phyloP scores from a whole-genome alignment of 2,797 vertebrate species.

The Anguilla pacifica region DNA sequence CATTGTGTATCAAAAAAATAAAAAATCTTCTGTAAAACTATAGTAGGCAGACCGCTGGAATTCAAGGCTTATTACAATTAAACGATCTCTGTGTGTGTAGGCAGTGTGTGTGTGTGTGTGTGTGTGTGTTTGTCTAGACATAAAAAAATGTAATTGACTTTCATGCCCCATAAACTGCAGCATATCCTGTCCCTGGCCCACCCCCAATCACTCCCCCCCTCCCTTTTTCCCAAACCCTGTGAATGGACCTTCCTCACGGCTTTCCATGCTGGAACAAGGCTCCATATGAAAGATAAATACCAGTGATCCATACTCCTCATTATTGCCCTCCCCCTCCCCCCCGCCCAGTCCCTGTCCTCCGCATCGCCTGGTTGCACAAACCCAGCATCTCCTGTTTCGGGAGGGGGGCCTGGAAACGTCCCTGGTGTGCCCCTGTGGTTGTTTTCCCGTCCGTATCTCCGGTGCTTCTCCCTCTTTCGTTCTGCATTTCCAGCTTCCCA shows the following conservation, averaged over 20 bases:
- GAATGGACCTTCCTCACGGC: neutral
- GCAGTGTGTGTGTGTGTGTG: slow-evolving; percentile 11
- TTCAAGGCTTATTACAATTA: neutral
- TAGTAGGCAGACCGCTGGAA: neutral
- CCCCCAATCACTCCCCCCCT: neutral
- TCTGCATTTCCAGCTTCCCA: neutral
- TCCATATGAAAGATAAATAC: neutral
- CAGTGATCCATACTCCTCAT: neutral
- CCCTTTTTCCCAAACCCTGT: too few relatives aligned
- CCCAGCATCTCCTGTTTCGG: neutral
- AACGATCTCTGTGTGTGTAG: slow-evolving; percentile 4
- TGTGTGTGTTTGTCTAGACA: slow-evolving; percentile 26
- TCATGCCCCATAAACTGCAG: slow-evolving; percentile 29
- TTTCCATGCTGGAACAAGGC: neutral
- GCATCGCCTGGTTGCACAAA: neutral
- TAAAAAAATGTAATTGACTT: neutral
- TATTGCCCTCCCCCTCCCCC: neutral
- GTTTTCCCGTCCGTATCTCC: neutral
- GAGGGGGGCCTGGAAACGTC: neutral
- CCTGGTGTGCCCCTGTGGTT: neutral
- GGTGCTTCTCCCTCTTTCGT: neutral
- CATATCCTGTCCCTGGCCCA: slow-evolving; percentile 16
- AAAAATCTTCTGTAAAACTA: neutral
- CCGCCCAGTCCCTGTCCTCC: neutral
- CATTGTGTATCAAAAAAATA: neutral